Evolutionary conservation across 2,797 vertebrate genomes (phyloP).

Genomic region (Falco peregrinus): DNA sequence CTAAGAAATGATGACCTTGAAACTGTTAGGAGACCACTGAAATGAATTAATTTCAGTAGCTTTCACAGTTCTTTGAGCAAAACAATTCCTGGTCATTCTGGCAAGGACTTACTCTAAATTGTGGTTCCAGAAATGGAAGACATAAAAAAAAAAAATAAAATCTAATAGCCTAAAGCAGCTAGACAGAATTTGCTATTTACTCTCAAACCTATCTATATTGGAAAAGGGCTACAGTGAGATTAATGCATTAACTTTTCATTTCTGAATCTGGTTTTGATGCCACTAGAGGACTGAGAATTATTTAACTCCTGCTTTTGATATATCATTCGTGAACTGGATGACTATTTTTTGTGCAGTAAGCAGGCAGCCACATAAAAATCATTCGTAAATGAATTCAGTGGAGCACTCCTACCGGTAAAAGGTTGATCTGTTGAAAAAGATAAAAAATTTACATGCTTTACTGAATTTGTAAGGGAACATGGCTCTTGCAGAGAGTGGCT

Average conservation of each 20-base stretch:
- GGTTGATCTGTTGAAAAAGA: conserved; percentile 28
- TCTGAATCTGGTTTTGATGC: conserved; percentile 51
- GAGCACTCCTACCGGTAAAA: conserved; percentile 13
- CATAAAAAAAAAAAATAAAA: background rate
- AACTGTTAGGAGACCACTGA: conserved; percentile 27
- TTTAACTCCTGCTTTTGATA: conserved; percentile 64
- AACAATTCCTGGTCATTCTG: conserved; percentile 55
- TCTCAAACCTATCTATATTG: conserved; percentile 57
- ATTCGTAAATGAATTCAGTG: conserved; percentile 61
- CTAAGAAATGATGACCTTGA: conserved; percentile 44
- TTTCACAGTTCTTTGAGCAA: conserved; percentile 69
- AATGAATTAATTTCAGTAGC: conserved; percentile 48
- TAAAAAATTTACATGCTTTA: conserved; percentile 58
- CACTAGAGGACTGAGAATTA: conserved; percentile 51
- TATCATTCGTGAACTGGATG: conserved; percentile 38
- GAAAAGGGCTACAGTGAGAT: conserved; percentile 51
- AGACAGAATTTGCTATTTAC: conserved; percentile 64
- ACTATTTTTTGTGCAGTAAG: conserved; percentile 49
- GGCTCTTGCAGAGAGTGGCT: background rate
- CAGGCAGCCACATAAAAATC: conserved; percentile 53
- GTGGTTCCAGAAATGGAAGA: conserved; percentile 46
- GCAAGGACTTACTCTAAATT: conserved; percentile 60
- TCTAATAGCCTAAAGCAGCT: conserved; percentile 49
- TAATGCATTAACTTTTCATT: conserved; percentile 65
- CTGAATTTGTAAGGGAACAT: conserved; percentile 21